Base-by-base conservation (phyloP, 1,140 invertebrate genomes). In the Pantala flavescens region DNA sequence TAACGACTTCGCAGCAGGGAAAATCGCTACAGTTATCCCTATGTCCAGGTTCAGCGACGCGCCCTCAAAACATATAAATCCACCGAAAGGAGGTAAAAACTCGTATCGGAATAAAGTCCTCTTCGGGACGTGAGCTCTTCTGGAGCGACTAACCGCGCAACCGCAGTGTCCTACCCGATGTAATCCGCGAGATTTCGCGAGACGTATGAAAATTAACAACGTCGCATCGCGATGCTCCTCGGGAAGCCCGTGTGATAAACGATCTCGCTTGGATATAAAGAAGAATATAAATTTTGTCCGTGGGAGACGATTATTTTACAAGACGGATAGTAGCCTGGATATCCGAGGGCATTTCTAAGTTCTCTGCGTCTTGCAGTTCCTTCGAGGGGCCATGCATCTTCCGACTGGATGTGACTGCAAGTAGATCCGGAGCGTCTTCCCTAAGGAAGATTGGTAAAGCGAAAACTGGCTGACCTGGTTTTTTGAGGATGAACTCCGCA, bases 151-250 rank as follows among this genome's bases (percentile, higher is more conserved):
- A 36, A 36, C 28, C 28, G 28, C 28, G 49, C n/a, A 63, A 7
- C 49, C 49, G 49, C 5, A 36, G 49, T 63, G 49, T 63, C 49
- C 3, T 63, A 63, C 49, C n/a, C 49, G 49, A 63, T 63, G 49
- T 63, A 63, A 63, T 63, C 49, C 49, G 16, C 49, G 16, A 21
- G 49, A 21, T 63, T 63, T 63, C 49, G 49, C 49, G 49, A 63
- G 49, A 63, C 49, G 49, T 63, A 19, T 63, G 49, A 63, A 63
- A 63, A 63, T 63, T 63, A 63, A 63, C 49, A 63, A 21, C 49
- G 49, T 63, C 49, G 49, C 49, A 63, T 63, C 49, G 49, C 49
- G 49, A 14, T 63, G 49, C 49, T 19, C 49, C 49, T 63, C 49
- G 49, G 49, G 49, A 63, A 63, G n/a, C n/a, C 49, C 49, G 12